Base-by-base conservation (phyloP, 2,888 invertebrate genomes). In the Oligia fasciuncula region DNA sequence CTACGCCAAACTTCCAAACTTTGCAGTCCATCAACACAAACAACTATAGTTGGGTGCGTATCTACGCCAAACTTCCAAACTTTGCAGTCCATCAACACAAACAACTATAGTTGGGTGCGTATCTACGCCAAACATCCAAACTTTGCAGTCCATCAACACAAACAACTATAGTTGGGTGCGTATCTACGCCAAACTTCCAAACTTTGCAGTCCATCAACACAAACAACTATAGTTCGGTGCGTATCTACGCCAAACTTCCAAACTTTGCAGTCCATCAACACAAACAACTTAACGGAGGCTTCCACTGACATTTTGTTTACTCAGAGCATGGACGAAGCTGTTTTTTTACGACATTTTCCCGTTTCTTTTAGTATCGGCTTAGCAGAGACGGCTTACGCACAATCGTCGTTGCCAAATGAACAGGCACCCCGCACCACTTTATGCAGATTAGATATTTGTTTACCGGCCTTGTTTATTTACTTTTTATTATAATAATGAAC, bases 391-490 rank as follows among this genome's bases (percentile, higher is more conserved):
- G 74, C 85, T 85, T 67, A 75, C 81, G 74, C 60, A 74, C 87
- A 75, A 77, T 77, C 68, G 77, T 77, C 54, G 66, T 43, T 68
- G 85, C 73, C 81, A 69, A 81, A 68, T 78, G 74, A 78, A 71
- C 73, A 72, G 68, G 14, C 46, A 17, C 79, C 75, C 84, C 80
- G 35, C 76, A 76, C 80, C 81, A 57, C 73, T 82, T 86, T 82
- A 88, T 88, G 88, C 81, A 85, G 81, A 89, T 88, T 81, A 88
- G 80, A 83, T 85, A 84, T 88, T 89, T 88, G 90, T 89, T 88
- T 89, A 89, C 83, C 9, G 54, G 73, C 84, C 83, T 72, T 77
- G 73, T 88, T 89, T 85, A 81, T 81, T 79, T 78, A 73, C 75
- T 80, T 81, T 81, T 77, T 81, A 73, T 78, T 76, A 73, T 71